These are phyloP conservation scores for Danio rerio DNA, from an alignment of 2,113 vertebrate species.

Conservation along the genomic window DNA sequence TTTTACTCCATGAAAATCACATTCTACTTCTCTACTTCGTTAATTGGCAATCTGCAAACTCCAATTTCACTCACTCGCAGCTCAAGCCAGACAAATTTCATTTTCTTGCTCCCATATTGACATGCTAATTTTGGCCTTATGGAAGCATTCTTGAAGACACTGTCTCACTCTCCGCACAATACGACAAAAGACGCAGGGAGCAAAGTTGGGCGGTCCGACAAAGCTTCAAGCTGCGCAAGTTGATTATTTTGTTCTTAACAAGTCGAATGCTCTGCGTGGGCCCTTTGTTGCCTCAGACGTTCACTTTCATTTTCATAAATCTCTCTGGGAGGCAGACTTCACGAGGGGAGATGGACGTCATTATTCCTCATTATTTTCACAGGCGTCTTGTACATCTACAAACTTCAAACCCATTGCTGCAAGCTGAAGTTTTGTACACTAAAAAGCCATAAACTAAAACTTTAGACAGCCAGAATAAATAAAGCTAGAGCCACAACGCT, in stretches of 20 bases:
- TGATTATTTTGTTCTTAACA: slow-evolving; percentile 51
- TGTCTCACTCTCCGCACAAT: slow-evolving; percentile 43
- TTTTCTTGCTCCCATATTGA: slow-evolving; percentile 56
- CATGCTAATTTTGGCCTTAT: slow-evolving; percentile 57
- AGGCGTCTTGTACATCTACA: not conserved
- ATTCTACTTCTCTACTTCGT: slow-evolving; percentile 1
- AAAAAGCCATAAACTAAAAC: not conserved
- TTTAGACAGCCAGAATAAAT: too few species aligned
- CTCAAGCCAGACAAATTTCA: slow-evolving; percentile 49
- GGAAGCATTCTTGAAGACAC: slow-evolving; percentile 54
- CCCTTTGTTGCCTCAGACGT: slow-evolving; percentile 6
- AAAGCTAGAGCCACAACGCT: too few species aligned
- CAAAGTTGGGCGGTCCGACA: slow-evolving; percentile 47
- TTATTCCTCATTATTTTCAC: slow-evolving; percentile 9
- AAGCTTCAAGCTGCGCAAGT: slow-evolving; percentile 52
- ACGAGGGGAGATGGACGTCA: slow-evolving; percentile 11
- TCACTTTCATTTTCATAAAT: slow-evolving; percentile 39
- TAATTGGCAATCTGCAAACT: slow-evolving; percentile 43
- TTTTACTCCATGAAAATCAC: not conserved
- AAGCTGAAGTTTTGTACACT: not conserved
- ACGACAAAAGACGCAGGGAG: slow-evolving; percentile 45
- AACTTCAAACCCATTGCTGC: not conserved
- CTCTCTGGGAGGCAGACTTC: slow-evolving; percentile 33
- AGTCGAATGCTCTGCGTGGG: slow-evolving; percentile 41
- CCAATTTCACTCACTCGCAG: slow-evolving; percentile 42